Base-by-base conservation (phyloP, 2,797 vertebrate species). In the Halcyon leucocephala region DNA sequence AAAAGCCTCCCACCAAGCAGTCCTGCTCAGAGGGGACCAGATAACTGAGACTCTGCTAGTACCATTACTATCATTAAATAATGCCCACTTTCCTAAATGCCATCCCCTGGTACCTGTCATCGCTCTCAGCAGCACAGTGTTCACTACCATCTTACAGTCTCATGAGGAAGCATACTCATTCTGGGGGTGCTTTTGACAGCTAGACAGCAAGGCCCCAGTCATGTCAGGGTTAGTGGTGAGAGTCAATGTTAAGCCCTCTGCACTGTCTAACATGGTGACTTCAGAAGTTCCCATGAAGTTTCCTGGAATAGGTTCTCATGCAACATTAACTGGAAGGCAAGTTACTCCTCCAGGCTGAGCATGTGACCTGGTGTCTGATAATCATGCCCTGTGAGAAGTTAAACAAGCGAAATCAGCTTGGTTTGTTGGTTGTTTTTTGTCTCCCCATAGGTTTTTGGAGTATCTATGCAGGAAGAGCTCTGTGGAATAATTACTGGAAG, bases 351-450 rank as follows among this genome's bases (percentile, higher is more conserved):
- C 24, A 64, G 28, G 69, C 12, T 76, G 37, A 69, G 22, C 24
- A 51, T 0, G 0, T 14, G 29, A 70, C 15, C 71, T 12, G 2
- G 5, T 39, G 10, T 41, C 58, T 85, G 41, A 20, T 58, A 64
- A 82, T 58, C 9, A 46, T 1, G 4, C 13, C 28, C 39, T 44
- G 9, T 33, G 28, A 35, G 29, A 89, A 67, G 18, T 42, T 44
- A 55, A 66, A 42, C 4, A 73, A 66, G 42, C 22, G 1, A 79
- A 69, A 92, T 44, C 10, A 73, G 33, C 2, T 44, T 54, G 42
- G 25, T 58, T 57, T 7, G 17, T 55, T 51, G 20, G 44, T 12
- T 12, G 16, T 42, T 49, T 61, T 58, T 52, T 21, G 1, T 14
- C 14, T 48, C 12, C 21, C 2, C 7, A 48, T 3, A 24, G 3